Conservation (phyloP, 2,888 invertebrate species). For the Clanis bilineata region DNA sequence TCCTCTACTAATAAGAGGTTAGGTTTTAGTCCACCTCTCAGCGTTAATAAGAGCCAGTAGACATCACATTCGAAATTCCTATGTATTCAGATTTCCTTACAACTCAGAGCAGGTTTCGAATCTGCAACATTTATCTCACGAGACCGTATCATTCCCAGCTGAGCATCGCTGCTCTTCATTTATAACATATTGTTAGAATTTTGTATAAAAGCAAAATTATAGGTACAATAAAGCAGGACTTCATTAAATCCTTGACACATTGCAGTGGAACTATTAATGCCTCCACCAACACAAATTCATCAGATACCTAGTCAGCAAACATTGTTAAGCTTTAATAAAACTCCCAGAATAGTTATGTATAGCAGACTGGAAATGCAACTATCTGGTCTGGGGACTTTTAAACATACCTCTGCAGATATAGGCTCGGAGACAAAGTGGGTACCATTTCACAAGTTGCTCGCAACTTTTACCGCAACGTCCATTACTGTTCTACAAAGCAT, state of each 20-base stretch:
- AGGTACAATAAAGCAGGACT: too few species aligned
- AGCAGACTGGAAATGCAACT: conserved; percentile 75
- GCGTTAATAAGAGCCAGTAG: too few species aligned
- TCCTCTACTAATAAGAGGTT: too few species aligned
- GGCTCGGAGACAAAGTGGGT: conserved; percentile 73
- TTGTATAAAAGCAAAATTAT: too few species aligned
- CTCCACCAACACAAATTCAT: neutral
- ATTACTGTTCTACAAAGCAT: conserved; percentile 36
- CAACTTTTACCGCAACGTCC: conserved; percentile 46
- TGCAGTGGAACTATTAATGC: neutral
- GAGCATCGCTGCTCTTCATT: too few species aligned
- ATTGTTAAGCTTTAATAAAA: conserved; percentile 71
- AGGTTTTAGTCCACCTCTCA: too few species aligned
- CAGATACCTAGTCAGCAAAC: conserved; percentile 36
- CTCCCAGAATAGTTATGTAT: conserved; percentile 65
- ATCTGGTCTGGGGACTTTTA: conserved; percentile 72
- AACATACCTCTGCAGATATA: conserved; percentile 72
- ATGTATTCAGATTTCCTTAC: too few species aligned
- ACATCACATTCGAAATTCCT: too few species aligned
- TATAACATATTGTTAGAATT: too few species aligned
- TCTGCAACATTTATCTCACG: too few species aligned
- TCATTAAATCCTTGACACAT: neutral
- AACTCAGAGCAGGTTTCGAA: too few species aligned
- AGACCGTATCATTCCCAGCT: too few species aligned
- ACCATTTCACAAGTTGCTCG: conserved; percentile 47